phyloP scores from a whole-genome alignment of 2,113 vertebrate species.

The Lota lota region DNA sequence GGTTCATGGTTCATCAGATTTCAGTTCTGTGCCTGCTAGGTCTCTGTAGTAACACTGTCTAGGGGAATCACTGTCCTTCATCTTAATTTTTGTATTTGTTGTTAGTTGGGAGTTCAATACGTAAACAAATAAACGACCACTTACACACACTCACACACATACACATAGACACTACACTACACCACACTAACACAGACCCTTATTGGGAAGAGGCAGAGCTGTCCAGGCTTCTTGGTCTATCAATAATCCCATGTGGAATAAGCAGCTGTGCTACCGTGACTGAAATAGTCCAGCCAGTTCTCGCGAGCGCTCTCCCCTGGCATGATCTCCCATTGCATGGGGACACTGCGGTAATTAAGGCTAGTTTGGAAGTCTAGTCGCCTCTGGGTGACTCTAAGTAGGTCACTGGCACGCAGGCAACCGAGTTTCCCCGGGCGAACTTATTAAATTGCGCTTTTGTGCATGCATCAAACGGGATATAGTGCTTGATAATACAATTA shows the following conservation, averaged over 20 bases:
- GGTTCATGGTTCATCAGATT: no score
- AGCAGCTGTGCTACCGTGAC: constrained; percentile 55
- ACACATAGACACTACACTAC: neutral
- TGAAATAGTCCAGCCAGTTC: constrained; percentile 63
- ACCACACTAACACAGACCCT: constrained; percentile 6
- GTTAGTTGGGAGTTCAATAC: no score
- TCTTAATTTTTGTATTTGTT: no score
- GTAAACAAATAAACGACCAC: no score
- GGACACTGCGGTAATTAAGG: constrained; percentile 65
- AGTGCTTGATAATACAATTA: constrained; percentile 4
- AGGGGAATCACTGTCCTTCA: no score
- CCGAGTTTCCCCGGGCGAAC: constrained; percentile 30
- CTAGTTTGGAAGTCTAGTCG: constrained; percentile 60
- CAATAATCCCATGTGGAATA: constrained; percentile 58
- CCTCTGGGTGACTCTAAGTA: constrained; percentile 65
- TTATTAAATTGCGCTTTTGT: constrained; percentile 22
- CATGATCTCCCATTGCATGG: constrained; percentile 51
- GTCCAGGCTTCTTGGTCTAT: constrained; percentile 41
- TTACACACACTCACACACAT: constrained; percentile 2
- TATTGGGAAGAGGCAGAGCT: constrained; percentile 26
- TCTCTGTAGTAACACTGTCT: no score
- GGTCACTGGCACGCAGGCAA: constrained; percentile 69
- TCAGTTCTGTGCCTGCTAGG: no score
- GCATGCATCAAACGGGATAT: constrained; percentile 28
- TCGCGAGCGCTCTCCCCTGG: constrained; percentile 46